Evolutionary conservation across 2,113 vertebrate genomes (phyloP).

Genomic region (Numida meleagris): DNA sequence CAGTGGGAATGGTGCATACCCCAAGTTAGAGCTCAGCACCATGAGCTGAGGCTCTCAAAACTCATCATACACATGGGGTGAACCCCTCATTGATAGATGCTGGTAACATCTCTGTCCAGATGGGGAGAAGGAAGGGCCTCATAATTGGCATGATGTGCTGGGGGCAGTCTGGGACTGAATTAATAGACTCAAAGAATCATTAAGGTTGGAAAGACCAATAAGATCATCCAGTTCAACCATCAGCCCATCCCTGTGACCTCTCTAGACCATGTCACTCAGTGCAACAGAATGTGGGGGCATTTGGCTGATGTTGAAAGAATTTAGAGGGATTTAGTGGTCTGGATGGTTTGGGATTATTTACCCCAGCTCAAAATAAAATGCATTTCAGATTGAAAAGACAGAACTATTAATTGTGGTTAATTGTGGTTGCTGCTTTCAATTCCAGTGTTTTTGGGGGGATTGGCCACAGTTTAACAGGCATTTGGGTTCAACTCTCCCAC

Average conservation of each 20-base stretch:
- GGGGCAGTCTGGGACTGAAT: not conserved
- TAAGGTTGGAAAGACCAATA: too few relatives aligned
- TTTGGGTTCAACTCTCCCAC: not conserved
- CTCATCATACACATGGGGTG: not conserved
- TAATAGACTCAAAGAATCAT: not conserved
- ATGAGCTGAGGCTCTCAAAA: not conserved
- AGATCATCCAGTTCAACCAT: too few relatives aligned
- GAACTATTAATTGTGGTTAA: not conserved
- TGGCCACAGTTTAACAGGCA: not conserved
- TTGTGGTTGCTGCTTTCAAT: not conserved
- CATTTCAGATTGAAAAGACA: not conserved
- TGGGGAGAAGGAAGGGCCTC: not conserved
- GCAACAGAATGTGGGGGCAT: not conserved
- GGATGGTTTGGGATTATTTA: not conserved
- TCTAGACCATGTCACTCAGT: too few relatives aligned
- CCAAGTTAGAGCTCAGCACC: not conserved
- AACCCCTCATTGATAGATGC: not conserved
- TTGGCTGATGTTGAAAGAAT: not conserved
- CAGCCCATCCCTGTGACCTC: too few relatives aligned
- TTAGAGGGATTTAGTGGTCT: not conserved
- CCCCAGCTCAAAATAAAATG: not conserved
- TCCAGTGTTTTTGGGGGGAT: not conserved
- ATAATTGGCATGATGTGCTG: fast-evolving
- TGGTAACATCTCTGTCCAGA: too few relatives aligned
- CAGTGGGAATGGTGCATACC: fast-evolving